Base-by-base conservation (phyloP, 2,888 invertebrate genomes). In the Erpobdella octoculata region DNA sequence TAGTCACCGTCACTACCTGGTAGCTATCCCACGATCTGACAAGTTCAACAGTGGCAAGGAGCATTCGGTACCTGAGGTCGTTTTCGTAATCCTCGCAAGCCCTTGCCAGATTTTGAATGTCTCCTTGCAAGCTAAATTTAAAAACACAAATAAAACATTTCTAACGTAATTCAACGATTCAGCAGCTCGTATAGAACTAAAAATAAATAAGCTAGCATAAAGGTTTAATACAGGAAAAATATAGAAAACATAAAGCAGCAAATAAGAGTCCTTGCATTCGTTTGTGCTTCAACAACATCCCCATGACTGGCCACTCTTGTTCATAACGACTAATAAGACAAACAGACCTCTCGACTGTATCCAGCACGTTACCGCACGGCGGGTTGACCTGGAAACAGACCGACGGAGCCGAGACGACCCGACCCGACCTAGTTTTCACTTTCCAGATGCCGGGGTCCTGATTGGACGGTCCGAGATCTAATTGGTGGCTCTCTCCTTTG, bases 11-110 rank as follows among this genome's bases (percentile, higher is more conserved):
- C 46, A 46, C 46, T 46, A 71, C 71, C 71, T 71, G 66, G 21
- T 46, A 59, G 38, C 67, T 66, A 35, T 71, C 66, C 71, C 71
- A 71, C 5, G 71, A 67, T 33, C 41, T 71, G 41, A 71, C 67
- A 31, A 71, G 36, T 28, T 71, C 38, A 25, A 73, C 66, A 8
- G 73, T 71, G 21, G 71, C 37, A 15, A 71, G 12, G 31, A 73
- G 38, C 53, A 71, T 58, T 33, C 37, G 35, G 38, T 59, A 65
- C 25, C 67, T 65, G 31, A 73, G 53, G 8, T 67, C 48, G 18
- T 38, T 61, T 37, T 73, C 71, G n/a, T 65, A 53, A 33, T 38
- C 61, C 8, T 33, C 37, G 61, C 71, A 73, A 12, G 48, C 25
- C 31, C 21, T 25, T 48, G 41, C 37, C 37, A 73, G 37, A 28